phyloP scores from a whole-genome alignment of 2,797 vertebrate species.

The Anisognathus igniventris region DNA sequence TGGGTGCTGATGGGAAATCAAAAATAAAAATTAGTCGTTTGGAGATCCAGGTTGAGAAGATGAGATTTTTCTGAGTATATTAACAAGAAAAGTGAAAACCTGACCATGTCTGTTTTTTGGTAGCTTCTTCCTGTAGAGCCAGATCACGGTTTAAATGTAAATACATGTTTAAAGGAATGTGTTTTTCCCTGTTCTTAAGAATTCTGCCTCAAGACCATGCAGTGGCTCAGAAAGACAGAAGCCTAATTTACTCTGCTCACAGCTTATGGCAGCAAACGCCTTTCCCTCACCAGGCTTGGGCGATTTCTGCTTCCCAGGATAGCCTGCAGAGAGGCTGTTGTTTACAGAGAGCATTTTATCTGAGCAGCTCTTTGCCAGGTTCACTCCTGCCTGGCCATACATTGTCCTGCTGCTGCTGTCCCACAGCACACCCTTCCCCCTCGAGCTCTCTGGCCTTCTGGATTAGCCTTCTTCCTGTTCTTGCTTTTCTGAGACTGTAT shows the following conservation, averaged over 20 bases:
- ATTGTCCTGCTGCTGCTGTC: neutral
- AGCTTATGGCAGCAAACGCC: accelerated
- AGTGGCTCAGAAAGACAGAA: neutral
- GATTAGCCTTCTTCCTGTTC: neutral
- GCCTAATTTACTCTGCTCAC: neutral
- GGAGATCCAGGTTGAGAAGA: neutral
- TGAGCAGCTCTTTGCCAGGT: neutral
- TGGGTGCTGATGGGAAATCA: accelerated
- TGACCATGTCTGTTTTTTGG: neutral
- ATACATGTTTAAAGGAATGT: neutral
- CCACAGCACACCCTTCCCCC: neutral
- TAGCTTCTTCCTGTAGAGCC: neutral
- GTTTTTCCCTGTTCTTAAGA: neutral
- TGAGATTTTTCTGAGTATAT: neutral
- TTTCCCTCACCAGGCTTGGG: neutral
- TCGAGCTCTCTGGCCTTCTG: neutral
- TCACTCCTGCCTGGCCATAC: neutral
- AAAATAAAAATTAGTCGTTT: neutral
- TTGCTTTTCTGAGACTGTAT: neutral
- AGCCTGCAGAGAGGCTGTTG: neutral
- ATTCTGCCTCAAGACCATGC: neutral
- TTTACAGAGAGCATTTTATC: neutral
- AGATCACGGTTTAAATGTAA: neutral
- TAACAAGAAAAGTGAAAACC: neutral
- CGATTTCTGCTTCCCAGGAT: neutral